Percentiles rank a stretch among this genome's conserved stretches.
Conservation (phyloP, 1,140 invertebrate genomes). For the Coboldia fuscipes region DNA sequence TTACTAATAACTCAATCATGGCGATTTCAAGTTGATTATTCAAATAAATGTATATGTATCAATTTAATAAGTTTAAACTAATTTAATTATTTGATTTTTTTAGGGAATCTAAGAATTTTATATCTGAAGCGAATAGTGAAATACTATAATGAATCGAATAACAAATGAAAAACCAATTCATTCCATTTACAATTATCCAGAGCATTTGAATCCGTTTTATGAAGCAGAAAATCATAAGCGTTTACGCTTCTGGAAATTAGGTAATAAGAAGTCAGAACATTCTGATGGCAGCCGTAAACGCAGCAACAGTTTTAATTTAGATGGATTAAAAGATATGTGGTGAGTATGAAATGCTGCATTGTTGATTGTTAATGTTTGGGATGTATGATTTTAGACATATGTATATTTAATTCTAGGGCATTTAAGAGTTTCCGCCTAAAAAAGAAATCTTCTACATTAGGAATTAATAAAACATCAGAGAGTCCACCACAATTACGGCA, state of each 20-base stretch:
- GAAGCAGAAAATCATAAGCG: conserved; percentile 37
- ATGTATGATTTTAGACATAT: background rate
- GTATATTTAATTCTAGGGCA: conserved; percentile 8
- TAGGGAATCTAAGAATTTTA: too few species aligned
- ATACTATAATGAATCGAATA: too few species aligned
- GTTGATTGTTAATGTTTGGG: background rate
- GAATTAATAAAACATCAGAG: conserved; percentile 21
- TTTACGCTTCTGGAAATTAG: conserved; percentile 29
- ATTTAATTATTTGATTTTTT: too few species aligned
- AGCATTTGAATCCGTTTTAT: conserved; percentile 46
- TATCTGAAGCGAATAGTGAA: too few species aligned
- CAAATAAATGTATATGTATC: too few species aligned
- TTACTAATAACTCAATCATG: too few species aligned
- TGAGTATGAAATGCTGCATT: conserved; percentile 21
- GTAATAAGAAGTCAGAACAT: conserved; percentile 6
- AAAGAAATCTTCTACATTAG: conserved; percentile 19
- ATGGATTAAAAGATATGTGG: conserved; percentile 28
- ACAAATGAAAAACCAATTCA: too few species aligned
- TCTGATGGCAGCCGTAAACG: conserved; percentile 11
- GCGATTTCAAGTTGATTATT: too few species aligned
- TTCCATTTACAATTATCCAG: conserved; percentile 44
- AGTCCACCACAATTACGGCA: conserved; percentile 14
- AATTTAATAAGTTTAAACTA: too few species aligned
- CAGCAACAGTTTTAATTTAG: conserved; percentile 30
- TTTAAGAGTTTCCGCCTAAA: conserved; percentile 16